Evolutionary conservation across 2,888 invertebrate genomes (phyloP).

Genomic region (Drosophila percnosoma): DNA sequence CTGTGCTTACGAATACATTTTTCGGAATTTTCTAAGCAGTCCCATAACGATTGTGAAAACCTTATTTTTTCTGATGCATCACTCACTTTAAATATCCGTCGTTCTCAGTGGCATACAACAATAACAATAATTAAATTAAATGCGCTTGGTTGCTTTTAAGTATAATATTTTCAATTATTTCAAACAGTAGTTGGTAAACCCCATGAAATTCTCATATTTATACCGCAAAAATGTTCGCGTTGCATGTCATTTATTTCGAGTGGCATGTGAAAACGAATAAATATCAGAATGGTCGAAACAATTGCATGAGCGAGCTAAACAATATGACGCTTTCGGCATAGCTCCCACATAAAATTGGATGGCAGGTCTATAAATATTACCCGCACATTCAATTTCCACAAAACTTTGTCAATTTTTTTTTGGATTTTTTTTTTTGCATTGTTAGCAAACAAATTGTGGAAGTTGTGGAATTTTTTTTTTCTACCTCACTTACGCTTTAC

Average conservation of each 20-base stretch:
- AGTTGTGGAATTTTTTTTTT: constrained; percentile 8
- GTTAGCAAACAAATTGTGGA: constrained; percentile 22
- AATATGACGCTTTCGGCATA: constrained; percentile 25
- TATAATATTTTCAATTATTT: constrained; percentile 22
- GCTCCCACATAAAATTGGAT: constrained; percentile 40
- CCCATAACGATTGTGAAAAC: neutral
- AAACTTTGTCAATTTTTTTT: constrained; percentile 28
- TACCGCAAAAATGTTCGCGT: constrained; percentile 25
- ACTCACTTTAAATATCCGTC: neutral
- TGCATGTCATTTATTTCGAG: constrained; percentile 56
- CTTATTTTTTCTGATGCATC: neutral
- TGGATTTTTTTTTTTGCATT: constrained; percentile 15
- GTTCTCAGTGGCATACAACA: neutral
- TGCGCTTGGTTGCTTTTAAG: constrained; percentile 3
- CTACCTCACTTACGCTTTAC: neutral
- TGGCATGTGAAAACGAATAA: constrained; percentile 59
- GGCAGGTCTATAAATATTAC: constrained; percentile 36
- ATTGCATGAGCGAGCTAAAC: constrained; percentile 52
- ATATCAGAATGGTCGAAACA: constrained; percentile 33
- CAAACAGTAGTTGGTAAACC: constrained; percentile 8
- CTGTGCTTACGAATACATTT: neutral
- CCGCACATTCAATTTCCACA: constrained; percentile 31
- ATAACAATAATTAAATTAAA: neutral
- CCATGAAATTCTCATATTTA: constrained; percentile 49
- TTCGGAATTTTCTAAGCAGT: neutral